Percentiles rank a stretch among this genome's conserved stretches.
phyloP scores from a whole-genome alignment of 2,797 vertebrate species.

The Poecilia gillii region DNA sequence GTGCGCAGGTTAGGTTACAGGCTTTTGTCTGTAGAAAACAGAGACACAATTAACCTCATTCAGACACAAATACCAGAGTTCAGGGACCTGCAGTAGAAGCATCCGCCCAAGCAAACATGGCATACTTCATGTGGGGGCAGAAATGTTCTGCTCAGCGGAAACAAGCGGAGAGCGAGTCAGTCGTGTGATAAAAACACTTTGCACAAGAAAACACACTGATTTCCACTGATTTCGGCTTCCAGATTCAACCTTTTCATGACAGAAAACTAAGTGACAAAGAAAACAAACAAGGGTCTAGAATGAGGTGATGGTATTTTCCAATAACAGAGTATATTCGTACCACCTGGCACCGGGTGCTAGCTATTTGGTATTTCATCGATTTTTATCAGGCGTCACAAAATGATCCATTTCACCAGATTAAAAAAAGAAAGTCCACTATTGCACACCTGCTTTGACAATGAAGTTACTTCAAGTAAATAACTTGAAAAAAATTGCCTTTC shows the following conservation, averaged over 20 bases:
- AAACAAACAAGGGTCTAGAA: background rate
- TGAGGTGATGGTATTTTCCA: background rate
- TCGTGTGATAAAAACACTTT: background rate
- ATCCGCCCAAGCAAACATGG: conserved; percentile 7
- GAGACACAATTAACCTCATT: conserved; percentile 41
- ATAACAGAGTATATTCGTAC: background rate
- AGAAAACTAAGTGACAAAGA: background rate
- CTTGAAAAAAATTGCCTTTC: background rate
- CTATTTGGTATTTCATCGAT: background rate
- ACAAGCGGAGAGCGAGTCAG: background rate
- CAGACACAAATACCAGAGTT: conserved; percentile 41
- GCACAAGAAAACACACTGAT: background rate
- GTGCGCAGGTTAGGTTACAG: conserved; percentile 45
- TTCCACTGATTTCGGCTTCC: background rate
- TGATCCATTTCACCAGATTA: background rate
- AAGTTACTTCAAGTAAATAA: background rate
- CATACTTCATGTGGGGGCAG: conserved; percentile 13
- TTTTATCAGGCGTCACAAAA: background rate
- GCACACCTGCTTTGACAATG: background rate
- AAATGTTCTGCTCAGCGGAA: conserved; percentile 12
- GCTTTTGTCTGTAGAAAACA: conserved; percentile 52
- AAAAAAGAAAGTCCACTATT: background rate
- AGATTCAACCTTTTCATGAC: background rate
- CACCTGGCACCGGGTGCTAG: background rate
- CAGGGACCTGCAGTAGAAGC: conserved; percentile 19